Evolutionary conservation across 2,113 vertebrate species (phyloP).

Genomic region (Cephalopholis sonnerati): DNA sequence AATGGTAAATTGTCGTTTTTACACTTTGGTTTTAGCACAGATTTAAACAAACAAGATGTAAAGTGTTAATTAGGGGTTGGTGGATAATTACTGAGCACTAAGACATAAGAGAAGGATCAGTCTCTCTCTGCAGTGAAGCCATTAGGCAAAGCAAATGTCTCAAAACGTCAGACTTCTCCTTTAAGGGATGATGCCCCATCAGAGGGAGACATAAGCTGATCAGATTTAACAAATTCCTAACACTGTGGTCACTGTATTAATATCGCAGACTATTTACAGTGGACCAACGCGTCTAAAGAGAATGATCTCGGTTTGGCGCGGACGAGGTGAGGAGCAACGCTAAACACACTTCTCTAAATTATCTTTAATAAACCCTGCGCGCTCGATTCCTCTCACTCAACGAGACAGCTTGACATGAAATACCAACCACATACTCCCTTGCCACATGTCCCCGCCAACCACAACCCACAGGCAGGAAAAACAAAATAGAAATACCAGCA

Average conservation of each 20-base stretch:
- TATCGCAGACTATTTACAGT: neutral
- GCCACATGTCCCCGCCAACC: conserved; percentile 60
- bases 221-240: neutral
- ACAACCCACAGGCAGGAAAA: conserved; percentile 70
- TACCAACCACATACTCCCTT: conserved; percentile 54
- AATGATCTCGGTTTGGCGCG: conserved; percentile 27
- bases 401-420: conserved; percentile 57
- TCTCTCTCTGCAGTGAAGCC: no score
- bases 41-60: no score
- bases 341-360: conserved; percentile 34
- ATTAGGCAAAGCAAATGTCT: no score
- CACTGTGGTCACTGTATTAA: neutral
- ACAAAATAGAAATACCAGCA: conserved; percentile 66
- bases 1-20: no score
- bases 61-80: no score
- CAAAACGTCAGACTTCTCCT: no score
- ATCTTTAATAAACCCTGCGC: conserved; percentile 40
- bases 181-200: neutral
- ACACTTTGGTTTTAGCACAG: no score
- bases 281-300: neutral
- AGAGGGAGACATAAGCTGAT: neutral
- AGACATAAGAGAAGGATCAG: no score
- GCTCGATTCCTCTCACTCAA: conserved; percentile 49
- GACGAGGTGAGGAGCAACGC: neutral
- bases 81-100: no score